A percentile compares a stretch with the other conserved stretches of the same genome.
phyloP scores from a whole-genome alignment of 2,888 invertebrate species.

The Tineola bisselliella region DNA sequence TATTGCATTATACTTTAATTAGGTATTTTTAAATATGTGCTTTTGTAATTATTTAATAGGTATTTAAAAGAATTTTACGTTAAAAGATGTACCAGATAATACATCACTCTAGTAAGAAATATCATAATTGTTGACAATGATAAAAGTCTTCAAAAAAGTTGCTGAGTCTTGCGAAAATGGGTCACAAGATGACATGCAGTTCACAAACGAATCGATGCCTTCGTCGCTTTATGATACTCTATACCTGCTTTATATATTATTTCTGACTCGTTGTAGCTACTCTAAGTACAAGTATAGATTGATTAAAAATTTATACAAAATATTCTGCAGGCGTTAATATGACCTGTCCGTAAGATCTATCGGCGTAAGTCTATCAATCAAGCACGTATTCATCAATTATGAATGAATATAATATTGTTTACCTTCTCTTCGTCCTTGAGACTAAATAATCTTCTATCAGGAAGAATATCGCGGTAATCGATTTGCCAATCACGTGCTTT shows the following conservation, averaged over 20 bases:
- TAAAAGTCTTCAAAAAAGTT: slow-evolving; percentile 38
- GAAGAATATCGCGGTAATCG: slow-evolving; percentile 31
- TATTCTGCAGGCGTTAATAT: neutral
- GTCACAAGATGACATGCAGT: slow-evolving; percentile 50
- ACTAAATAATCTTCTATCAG: slow-evolving; percentile 26
- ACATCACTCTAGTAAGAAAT: too few species aligned
- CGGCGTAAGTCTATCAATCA: neutral
- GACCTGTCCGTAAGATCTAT: neutral
- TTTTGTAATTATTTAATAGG: too few species aligned
- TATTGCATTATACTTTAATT: too few species aligned
- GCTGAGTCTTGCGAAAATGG: slow-evolving; percentile 43
- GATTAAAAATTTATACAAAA: neutral
- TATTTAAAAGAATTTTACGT: too few species aligned
- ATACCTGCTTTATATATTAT: too few species aligned
- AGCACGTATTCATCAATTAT: slow-evolving; percentile 21
- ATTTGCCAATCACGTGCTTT: slow-evolving; percentile 32
- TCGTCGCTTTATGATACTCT: too few species aligned
- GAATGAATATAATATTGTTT: slow-evolving; percentile 37
- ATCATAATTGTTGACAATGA: slow-evolving; percentile 20
- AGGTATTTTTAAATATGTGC: too few species aligned
- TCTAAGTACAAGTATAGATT: too few species aligned
- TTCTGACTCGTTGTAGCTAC: too few species aligned
- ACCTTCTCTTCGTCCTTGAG: slow-evolving; percentile 52
- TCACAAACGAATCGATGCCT: slow-evolving; percentile 39
- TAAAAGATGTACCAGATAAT: too few species aligned